Conservation (phyloP, 2,888 invertebrate genomes). For the Drosophila leonis region DNA sequence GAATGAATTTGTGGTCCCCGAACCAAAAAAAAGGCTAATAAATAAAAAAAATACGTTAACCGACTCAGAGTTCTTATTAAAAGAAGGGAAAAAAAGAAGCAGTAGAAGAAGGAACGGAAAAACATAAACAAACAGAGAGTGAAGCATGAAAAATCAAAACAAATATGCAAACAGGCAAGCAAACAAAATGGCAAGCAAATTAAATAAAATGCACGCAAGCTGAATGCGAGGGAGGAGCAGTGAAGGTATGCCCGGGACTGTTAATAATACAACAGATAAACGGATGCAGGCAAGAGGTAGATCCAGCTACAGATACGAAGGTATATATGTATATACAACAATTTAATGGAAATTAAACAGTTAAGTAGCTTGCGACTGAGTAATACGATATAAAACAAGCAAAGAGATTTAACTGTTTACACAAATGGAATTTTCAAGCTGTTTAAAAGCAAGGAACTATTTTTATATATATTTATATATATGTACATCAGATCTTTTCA, state of each 20-base stretch:
- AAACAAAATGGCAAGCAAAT: constrained; percentile 71
- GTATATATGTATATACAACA: constrained; percentile 19
- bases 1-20: constrained; percentile 7
- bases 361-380: constrained; percentile 4
- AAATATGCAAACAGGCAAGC: constrained; percentile 65
- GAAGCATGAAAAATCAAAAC: constrained; percentile 71
- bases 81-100: neutral
- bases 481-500: neutral
- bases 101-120: constrained; percentile 16
- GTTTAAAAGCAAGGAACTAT: neutral
- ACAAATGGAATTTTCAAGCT: neutral
- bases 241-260: neutral
- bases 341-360: constrained; percentile 7
- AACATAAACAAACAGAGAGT: constrained; percentile 24
- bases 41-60: neutral
- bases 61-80: constrained; percentile 8
- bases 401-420: neutral
- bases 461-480: neutral
- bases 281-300: constrained; percentile 14
- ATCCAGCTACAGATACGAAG: constrained; percentile 32
- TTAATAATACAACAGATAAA: constrained; percentile 32
- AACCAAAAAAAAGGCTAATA: neutral
- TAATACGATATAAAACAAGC: neutral
- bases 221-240: neutral
- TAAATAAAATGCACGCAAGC: constrained; percentile 60